These are phyloP conservation scores for Synanthedon myopaeformis DNA, from an alignment of 2,888 invertebrate species.

Conservation along the genomic window DNA sequence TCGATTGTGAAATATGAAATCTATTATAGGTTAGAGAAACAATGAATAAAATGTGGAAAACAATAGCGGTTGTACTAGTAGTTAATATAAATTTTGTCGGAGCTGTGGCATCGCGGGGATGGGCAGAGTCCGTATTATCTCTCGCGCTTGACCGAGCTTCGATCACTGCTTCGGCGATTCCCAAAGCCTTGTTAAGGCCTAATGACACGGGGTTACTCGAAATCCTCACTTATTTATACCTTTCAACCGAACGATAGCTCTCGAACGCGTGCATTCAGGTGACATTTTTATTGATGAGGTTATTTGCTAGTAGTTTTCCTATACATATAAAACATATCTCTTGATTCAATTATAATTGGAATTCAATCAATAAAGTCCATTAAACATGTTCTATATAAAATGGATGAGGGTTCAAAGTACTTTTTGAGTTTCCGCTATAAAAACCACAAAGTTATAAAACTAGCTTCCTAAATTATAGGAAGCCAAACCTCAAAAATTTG, in stretches of 20 bases:
- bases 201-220: conserved; percentile 52
- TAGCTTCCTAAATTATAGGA: too few species aligned
- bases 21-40: not conserved
- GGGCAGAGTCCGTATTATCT: conserved; percentile 37
- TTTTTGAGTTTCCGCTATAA: too few species aligned
- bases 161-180: conserved; percentile 52
- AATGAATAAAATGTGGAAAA: conserved; percentile 6
- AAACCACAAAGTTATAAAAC: too few species aligned
- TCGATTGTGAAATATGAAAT: too few species aligned
- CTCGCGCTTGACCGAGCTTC: conserved; percentile 62
- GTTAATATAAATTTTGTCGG: conserved; percentile 13
- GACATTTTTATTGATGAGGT: conserved; percentile 4
- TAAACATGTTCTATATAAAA: too few species aligned
- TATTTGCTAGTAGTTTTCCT: not conserved
- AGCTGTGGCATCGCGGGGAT: conserved; percentile 14
- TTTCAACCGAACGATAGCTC: conserved; percentile 25
- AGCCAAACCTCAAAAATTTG: too few species aligned
- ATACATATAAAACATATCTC: too few species aligned
- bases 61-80: conserved; percentile 12
- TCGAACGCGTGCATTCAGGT: conserved; percentile 18
- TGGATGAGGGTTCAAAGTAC: too few species aligned
- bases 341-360: too few species aligned
- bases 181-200: conserved; percentile 59
- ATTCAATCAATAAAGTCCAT: too few species aligned
- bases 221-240: conserved; percentile 44